These are phyloP conservation scores for Rhineura floridana DNA, from an alignment of 2,113 vertebrate genomes.

Conservation along the genomic window DNA sequence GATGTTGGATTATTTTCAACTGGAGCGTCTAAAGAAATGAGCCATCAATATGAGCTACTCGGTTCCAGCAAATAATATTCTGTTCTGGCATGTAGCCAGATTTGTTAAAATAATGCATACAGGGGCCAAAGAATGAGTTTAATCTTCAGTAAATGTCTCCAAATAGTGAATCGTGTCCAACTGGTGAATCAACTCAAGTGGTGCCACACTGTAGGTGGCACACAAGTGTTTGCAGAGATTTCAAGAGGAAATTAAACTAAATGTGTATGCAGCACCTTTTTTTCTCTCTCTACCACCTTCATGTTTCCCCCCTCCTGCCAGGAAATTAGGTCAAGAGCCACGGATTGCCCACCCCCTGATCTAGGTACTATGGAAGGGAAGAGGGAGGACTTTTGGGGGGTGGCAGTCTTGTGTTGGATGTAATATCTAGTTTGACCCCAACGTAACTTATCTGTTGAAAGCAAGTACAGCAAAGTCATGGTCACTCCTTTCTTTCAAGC, in stretches of 20 bases:
- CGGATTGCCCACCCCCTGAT: too few relatives aligned
- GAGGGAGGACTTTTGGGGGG: too few relatives aligned
- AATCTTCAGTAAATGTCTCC: slow-evolving; percentile 31
- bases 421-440: too few relatives aligned
- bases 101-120: neutral
- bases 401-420: too few relatives aligned
- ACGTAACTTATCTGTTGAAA: too few relatives aligned
- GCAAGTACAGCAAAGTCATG: neutral
- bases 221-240: neutral
- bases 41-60: slow-evolving; percentile 30
- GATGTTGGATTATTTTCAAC: slow-evolving; percentile 13
- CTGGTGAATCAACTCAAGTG: neutral
- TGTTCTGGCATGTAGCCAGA: slow-evolving; percentile 9
- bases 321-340: too few relatives aligned
- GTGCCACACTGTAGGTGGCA: neutral
- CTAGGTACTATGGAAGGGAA: too few relatives aligned
- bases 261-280: too few relatives aligned
- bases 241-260: slow-evolving; percentile 7
- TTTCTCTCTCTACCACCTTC: too few relatives aligned
- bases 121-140: slow-evolving; percentile 11
- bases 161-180: neutral
- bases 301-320: too few relatives aligned
- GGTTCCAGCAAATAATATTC: slow-evolving; percentile 6
- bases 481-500: too few relatives aligned
- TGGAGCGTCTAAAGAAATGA: slow-evolving; percentile 31